phyloP scores from a whole-genome alignment of 2,797 vertebrate species.

The Danio choprae region DNA sequence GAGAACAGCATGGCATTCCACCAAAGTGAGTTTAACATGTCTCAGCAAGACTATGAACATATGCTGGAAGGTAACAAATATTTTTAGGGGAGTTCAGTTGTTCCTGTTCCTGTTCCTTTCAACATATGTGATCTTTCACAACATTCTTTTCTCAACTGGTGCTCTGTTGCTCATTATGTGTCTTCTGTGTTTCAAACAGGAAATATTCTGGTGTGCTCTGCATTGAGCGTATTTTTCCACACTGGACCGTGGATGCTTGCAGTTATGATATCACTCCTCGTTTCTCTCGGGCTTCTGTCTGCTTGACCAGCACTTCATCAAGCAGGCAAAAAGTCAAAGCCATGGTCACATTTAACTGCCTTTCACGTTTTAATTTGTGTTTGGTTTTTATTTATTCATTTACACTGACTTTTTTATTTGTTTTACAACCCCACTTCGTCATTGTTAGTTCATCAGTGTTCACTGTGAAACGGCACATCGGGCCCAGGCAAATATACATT shows the following conservation, averaged over 20 bases:
- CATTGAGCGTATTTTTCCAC: slow-evolving; percentile 72
- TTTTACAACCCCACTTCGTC: not conserved
- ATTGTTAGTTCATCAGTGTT: not conserved
- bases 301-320: slow-evolving; percentile 62
- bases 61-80: not conserved
- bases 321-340: not conserved
- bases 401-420: not conserved
- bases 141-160: not conserved
- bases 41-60: not conserved
- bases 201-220: slow-evolving; percentile 79
- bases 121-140: not conserved
- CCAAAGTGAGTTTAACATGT: slow-evolving; percentile 74
- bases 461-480: not conserved
- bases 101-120: not conserved
- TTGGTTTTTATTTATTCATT: not conserved
- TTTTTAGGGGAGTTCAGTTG: not conserved
- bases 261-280: slow-evolving; percentile 73
- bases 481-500: not conserved
- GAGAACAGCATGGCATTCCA: slow-evolving; percentile 84
- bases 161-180: not conserved
- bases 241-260: slow-evolving; percentile 71
- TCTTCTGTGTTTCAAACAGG: slow-evolving; percentile 65
- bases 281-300: slow-evolving; percentile 72
- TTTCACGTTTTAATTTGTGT: not conserved
- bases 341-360: not conserved